Evolutionary conservation across 92 coral and sea anemone genomes (phyloP).

Genomic region (Parazoanthus atlanticus): DNA sequence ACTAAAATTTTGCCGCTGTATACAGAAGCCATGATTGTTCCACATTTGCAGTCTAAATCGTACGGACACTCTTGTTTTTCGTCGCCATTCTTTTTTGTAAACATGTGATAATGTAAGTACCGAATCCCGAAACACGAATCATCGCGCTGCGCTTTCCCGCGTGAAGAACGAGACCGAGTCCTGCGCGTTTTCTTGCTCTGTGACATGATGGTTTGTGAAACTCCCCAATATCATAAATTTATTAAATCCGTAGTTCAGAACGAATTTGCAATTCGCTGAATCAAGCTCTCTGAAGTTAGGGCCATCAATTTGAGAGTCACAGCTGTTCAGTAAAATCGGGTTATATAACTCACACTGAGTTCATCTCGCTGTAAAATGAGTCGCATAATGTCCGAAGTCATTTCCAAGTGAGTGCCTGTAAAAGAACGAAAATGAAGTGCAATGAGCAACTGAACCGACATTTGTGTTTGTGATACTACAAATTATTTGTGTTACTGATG

Average conservation of each 20-base stretch:
- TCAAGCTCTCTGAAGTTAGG: not conserved
- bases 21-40: slow-evolving; percentile 77
- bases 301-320: not conserved
- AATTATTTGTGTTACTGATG: slow-evolving; percentile 7
- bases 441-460: slow-evolving; percentile 25
- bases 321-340: not conserved
- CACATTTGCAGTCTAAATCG: slow-evolving; percentile 79
- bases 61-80: slow-evolving; percentile 82
- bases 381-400: not conserved
- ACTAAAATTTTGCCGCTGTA: slow-evolving; percentile 81
- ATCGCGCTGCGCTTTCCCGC: slow-evolving; percentile 69
- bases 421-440: not conserved
- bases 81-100: slow-evolving; percentile 76
- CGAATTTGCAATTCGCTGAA: not conserved
- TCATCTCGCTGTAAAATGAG: slow-evolving; percentile 5
- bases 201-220: slow-evolving; percentile 21
- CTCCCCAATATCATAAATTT: not conserved
- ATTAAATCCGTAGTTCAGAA: not conserved
- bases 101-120: slow-evolving; percentile 97
- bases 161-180: slow-evolving; percentile 79
- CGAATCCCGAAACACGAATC: slow-evolving; percentile 95
- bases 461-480: not conserved
- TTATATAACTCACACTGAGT: not conserved
- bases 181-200: slow-evolving; percentile 63
- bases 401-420: not conserved